These are phyloP conservation scores for Opisthograptis luteolata DNA, from an alignment of 2,888 invertebrate species.

Conservation along the genomic window DNA sequence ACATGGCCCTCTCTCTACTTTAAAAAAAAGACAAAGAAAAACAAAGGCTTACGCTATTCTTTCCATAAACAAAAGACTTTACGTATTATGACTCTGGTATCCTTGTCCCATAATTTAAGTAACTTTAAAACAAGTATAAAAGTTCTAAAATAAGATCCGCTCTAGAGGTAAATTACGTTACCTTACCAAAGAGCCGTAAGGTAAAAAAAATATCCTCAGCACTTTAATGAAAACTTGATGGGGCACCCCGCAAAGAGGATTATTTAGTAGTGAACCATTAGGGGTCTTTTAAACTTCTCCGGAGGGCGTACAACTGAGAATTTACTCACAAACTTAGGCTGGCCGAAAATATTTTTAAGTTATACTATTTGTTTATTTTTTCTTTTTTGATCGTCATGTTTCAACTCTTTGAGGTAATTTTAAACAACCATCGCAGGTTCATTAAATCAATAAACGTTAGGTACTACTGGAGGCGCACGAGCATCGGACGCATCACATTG, in stretches of 20 bases:
- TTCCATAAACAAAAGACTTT: too few species aligned
- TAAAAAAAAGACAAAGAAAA: too few species aligned
- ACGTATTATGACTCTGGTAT: neutral
- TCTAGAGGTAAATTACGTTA: constrained; percentile 6
- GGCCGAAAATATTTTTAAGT: neutral
- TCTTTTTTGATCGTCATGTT: neutral
- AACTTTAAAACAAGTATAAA: constrained; percentile 10
- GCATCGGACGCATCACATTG: too few species aligned
- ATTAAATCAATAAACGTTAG: too few species aligned
- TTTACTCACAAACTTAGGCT: constrained; percentile 21
- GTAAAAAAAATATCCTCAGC: constrained; percentile 7
- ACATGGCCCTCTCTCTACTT: too few species aligned
- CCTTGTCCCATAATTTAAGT: neutral
- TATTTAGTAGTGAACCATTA: constrained; percentile 25
- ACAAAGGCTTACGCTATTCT: too few species aligned
- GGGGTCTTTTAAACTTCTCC: constrained; percentile 24
- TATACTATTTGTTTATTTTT: neutral
- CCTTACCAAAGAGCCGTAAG: constrained; percentile 1
- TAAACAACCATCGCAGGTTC: too few species aligned
- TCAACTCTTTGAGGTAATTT: too few species aligned
- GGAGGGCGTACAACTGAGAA: constrained; percentile 11
- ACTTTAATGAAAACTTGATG: constrained; percentile 21
- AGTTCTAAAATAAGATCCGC: neutral
- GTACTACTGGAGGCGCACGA: too few species aligned
- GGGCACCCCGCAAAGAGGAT: constrained; percentile 13